Conservation (phyloP, 1,140 invertebrate species). For the Nilaparvata lugens region DNA sequence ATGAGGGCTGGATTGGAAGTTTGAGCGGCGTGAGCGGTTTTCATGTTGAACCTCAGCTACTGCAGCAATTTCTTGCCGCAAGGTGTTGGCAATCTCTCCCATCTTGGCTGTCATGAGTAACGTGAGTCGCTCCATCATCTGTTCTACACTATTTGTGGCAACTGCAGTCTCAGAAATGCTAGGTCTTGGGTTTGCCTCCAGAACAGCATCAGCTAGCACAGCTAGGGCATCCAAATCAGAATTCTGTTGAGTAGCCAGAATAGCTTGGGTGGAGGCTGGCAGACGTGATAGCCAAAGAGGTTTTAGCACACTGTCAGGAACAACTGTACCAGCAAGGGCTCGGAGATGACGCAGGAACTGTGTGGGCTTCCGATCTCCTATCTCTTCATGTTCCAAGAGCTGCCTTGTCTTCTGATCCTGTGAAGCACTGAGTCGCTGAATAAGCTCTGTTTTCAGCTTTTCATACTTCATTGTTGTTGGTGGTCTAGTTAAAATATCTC, state of each 20-base stretch:
- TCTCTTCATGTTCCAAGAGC: constrained; percentile 19
- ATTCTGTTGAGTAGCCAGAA: no score
- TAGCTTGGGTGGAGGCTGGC: no score
- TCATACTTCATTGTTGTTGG: constrained; percentile 16
- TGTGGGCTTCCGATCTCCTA: constrained; percentile 31
- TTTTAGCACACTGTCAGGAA: constrained; percentile 29
- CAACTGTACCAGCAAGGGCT: constrained; percentile 18
- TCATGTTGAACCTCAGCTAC: no score
- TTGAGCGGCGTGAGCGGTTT: no score
- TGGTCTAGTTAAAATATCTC: constrained; percentile 17
- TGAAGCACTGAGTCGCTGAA: constrained; percentile 22
- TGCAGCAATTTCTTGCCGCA: neutral
- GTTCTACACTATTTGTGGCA: no score
- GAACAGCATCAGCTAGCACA: no score
- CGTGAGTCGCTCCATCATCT: neutral
- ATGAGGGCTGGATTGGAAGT: no score
- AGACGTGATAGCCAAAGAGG: constrained; percentile 2
- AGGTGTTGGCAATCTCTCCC: neutral
- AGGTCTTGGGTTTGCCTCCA: no score
- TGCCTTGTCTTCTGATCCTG: constrained; percentile 23
- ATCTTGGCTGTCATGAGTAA: neutral
- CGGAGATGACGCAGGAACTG: constrained; percentile 28
- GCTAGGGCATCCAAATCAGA: no score
- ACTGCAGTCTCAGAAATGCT: no score
- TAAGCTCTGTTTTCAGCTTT: constrained; percentile 27